Evolutionary conservation across 2,888 invertebrate species (phyloP).

Genomic region (Drosophila melanosoma): DNA sequence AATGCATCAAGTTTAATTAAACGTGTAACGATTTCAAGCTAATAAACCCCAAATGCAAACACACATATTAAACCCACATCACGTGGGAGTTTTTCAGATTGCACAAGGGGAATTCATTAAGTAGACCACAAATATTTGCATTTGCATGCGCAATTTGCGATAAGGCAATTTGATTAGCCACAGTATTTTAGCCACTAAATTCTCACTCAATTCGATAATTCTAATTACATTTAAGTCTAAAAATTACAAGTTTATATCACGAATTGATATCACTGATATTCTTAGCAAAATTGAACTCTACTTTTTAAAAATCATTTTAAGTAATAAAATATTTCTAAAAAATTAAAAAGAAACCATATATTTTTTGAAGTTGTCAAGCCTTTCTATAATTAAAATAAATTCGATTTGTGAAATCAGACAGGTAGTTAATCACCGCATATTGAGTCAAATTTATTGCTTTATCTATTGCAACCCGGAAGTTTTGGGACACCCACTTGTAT

Average conservation of each 20-base stretch:
- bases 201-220: neutral
- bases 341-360: neutral
- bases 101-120: constrained; percentile 22
- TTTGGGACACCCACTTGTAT: neutral
- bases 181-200: constrained; percentile 16
- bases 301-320: neutral
- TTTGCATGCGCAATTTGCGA: constrained; percentile 26
- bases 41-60: constrained; percentile 48
- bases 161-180: constrained; percentile 25
- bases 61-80: constrained; percentile 20
- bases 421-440: constrained; percentile 33
- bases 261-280: too few relatives aligned
- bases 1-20: constrained; percentile 63
- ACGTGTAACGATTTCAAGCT: constrained; percentile 49
- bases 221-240: neutral
- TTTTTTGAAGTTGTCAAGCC: too few relatives aligned
- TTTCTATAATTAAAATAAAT: neutral
- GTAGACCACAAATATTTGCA: constrained; percentile 71
- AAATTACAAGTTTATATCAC: too few relatives aligned
- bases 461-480: constrained; percentile 44
- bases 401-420: neutral
- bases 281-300: too few relatives aligned
- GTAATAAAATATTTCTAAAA: neutral
- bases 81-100: constrained; percentile 26
- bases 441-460: constrained; percentile 44